These are phyloP conservation scores for Nycticorax nycticorax DNA, from an alignment of 2,113 vertebrate genomes.

Conservation along the genomic window DNA sequence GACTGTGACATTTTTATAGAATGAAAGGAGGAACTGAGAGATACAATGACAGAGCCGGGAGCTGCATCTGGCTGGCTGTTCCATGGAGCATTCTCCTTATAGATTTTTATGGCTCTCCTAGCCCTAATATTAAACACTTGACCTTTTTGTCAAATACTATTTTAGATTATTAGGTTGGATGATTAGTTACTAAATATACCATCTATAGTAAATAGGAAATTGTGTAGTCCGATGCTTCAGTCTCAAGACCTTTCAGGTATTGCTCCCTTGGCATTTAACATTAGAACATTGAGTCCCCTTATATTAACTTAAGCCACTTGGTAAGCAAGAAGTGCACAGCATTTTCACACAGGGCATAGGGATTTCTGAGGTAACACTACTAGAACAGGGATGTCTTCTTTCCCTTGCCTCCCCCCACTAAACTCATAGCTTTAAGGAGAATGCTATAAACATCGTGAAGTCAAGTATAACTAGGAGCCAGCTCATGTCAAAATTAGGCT, in stretches of 20 bases:
- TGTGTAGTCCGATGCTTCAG: slow-evolving; percentile 38
- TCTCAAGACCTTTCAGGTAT: slow-evolving; percentile 63
- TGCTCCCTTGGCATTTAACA: slow-evolving; percentile 62
- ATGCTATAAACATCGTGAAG: not conserved
- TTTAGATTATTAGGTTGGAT: slow-evolving; percentile 70
- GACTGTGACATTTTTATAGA: slow-evolving; percentile 57
- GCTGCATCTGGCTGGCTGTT: slow-evolving; percentile 59
- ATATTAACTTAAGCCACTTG: slow-evolving; percentile 36
- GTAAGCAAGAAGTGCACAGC: not conserved
- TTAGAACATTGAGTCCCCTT: not conserved
- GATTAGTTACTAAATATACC: slow-evolving; percentile 77
- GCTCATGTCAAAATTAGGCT: not conserved
- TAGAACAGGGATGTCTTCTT: not conserved
- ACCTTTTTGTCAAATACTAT: slow-evolving; percentile 76
- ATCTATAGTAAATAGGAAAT: slow-evolving; percentile 74
- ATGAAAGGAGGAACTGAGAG: slow-evolving; percentile 32
- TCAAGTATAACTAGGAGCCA: not conserved
- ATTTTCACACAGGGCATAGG: not conserved
- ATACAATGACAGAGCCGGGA: not conserved
- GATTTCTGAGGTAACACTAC: not conserved
- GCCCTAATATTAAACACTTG: slow-evolving; percentile 72
- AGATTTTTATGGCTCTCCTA: slow-evolving; percentile 65
- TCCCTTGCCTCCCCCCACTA: not conserved
- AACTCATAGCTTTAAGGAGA: not conserved
- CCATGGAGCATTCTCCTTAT: slow-evolving; percentile 45